Base-by-base conservation (phyloP, 1,140 invertebrate genomes). In the Nomia melanderi region DNA sequence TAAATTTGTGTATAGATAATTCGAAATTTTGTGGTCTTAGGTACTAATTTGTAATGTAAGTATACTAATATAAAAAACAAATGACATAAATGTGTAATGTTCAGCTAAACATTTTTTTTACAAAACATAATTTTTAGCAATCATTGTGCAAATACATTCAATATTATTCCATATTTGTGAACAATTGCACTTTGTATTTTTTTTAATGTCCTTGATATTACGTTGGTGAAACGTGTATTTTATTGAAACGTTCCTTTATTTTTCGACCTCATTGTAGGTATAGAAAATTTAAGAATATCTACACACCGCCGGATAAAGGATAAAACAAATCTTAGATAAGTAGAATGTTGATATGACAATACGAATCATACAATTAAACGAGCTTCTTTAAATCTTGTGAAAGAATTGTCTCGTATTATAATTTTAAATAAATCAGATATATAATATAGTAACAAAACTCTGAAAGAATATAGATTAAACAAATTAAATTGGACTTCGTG, bases 291-390 rank as follows among this genome's bases (percentile, higher is more conserved):
- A 39, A 39, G n/a, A 41, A 25, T 1, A 62, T 9, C 7, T 23
- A 25, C 3, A 36, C 12, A 39, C 23, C 11, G 23, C 31, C 33
- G 39, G 25, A 47, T 39, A n/a, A 54, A 17, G 47, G 27, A 17
- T 36, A 77, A 36, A 73, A 31, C 41, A 33, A 50, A 73, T 70
- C 27, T 57, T 72, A 57, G 44, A 20, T 78, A 53, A 78, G 73
- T 77, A 70, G 31, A 77, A 65, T 36, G 65, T 74, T 54, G 57
- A 63, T 11, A 60, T 78, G 85, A 86, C 81, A 86, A 86, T 86
- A 86, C 78, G 62, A 81, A 63, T 66, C 44, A 57, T 66, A 27
- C 31, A 69, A 44, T 62, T 78, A 78, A 76, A 50, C 36, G 8
- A 57, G 14, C 53, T 57, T 60, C 44, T 60, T 50, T 50, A 67